Evolutionary conservation across 2,888 invertebrate species (phyloP), one percentile per base, ranked within the genome.

Genomic region (Dynastes tityus): DNA sequence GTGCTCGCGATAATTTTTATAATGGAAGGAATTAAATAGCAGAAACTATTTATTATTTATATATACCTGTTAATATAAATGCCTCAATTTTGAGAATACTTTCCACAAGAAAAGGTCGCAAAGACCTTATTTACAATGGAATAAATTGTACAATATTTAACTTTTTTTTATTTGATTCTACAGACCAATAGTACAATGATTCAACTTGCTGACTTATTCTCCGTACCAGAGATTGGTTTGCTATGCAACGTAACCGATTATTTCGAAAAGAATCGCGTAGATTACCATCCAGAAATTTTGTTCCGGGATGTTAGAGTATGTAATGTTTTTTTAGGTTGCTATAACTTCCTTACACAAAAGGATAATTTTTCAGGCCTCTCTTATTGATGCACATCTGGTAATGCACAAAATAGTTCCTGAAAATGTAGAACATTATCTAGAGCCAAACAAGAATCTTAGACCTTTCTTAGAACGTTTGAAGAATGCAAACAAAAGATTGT

Each of bases 171-270:
- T 51, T 73, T 65, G 2, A 87, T 88, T 82, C 89, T 92, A 91
- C 90, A 91, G 79, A 90, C 90, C 80, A 89, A 91, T 83, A 90
- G 92, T 1, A 94, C 94, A 89, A 97, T 99, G 97, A 94, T 97
- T 22, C 98, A 99, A 88, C 90, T 99, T 83, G 97, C 98, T 4
- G 99, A 99, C 90, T 89, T 98, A 76, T 99, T 99, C 90, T 98
- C 98, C 6, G 95, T 98, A 64, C 98, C 99, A 40, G 98, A 98
- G 91, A 97, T 98, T 94, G 94, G 96, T 82, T 90, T 99, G 61
- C 90, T 98, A 2, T 96, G 97, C 84, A 97, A 98, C 89, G 96
- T 98, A 2, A 96, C 97, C 0, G 97, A 98, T 89, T 97, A 95
- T 90, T 98, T 98, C 86, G 94, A 95, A 82, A 92, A 91, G 76